Evolutionary conservation across 2,113 vertebrate species (phyloP), one percentile per base, ranked within the genome.

Genomic region (Misgurnus anguillicaudatus): DNA sequence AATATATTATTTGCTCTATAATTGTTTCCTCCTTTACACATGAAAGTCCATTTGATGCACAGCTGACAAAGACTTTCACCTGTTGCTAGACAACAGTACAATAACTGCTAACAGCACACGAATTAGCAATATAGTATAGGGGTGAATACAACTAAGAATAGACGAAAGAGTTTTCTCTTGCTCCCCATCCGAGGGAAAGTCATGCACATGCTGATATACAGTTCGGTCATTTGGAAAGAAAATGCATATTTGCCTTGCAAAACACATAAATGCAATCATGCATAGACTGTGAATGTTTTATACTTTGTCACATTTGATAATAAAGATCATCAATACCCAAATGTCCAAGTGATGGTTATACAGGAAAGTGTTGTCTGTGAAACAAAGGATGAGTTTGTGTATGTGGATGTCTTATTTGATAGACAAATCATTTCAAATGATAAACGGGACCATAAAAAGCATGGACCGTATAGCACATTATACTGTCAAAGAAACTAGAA

Each of bases 31-130:
- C 39, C 19, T 67, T 19, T 31, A 38, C 63, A 77, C 51, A 65
- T 47, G 53, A 68, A 77, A 36, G 53, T 39, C 53, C 16, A 45
- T 70, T 79, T 55, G 58, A 62, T 63, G 45, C 36, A 16, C 1
- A 42, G 21, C 9, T 72, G 38, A 62, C 42, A 70, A 79, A 58
- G 21, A 64, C 19, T 9, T 71, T 55, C 8, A 62, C 57, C 4
- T 66, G 74, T 82, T 78, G 60, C 67, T 67, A 60, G 31, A 60
- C 39, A 77, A 66, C 67, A 63, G 47, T 31, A 21, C 17, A 61
- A 38, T 58, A 58, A 70, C 19, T 67, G 19, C 24, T 53, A 69
- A 13, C 48, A 76, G 17, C 36, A 31, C 55, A 48, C 36, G 60
- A 60, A 77, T 42, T 39, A 5, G 53, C n/a, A 47, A 42, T 66